These are phyloP conservation scores for Proteles cristata DNA, from an alignment of 2,113 vertebrate species.

Conservation along the genomic window DNA sequence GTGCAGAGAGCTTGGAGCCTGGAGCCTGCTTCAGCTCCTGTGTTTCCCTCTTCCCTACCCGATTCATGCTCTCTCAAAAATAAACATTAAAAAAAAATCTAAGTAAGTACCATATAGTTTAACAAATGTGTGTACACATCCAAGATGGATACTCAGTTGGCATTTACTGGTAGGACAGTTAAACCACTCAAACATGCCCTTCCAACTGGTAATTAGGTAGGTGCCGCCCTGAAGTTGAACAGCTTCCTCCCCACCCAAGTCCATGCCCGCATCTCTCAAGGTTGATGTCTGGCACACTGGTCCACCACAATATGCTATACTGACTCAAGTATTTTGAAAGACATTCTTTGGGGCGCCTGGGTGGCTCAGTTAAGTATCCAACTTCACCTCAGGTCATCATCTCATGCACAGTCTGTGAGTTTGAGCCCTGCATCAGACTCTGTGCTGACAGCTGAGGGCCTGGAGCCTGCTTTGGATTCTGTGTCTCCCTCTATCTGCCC, in stretches of 20 bases:
- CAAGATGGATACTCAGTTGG: neutral
- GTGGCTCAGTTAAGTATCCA: no score
- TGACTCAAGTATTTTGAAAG: neutral
- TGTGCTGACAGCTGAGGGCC: no score
- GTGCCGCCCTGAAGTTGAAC: neutral
- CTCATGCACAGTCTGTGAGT: no score
- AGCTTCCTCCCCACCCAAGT: rapidly evolving
- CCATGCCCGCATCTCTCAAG: neutral
- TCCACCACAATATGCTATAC: neutral
- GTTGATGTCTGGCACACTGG: neutral
- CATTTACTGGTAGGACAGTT: no score
- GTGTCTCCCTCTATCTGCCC: no score
- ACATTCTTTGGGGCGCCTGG: neutral
- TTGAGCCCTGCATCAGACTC: no score
- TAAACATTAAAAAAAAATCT: neutral
- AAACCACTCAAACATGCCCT: neutral
- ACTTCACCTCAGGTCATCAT: no score
- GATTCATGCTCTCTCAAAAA: no score
- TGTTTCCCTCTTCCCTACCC: no score
- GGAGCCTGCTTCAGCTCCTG: no score
- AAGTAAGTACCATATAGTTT: neutral
- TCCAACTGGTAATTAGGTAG: neutral
- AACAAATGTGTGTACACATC: neutral
- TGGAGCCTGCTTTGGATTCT: no score
- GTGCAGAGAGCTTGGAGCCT: no score